phyloP scores from a whole-genome alignment of 2,888 invertebrate genomes.

The Hemaris fuciformis region DNA sequence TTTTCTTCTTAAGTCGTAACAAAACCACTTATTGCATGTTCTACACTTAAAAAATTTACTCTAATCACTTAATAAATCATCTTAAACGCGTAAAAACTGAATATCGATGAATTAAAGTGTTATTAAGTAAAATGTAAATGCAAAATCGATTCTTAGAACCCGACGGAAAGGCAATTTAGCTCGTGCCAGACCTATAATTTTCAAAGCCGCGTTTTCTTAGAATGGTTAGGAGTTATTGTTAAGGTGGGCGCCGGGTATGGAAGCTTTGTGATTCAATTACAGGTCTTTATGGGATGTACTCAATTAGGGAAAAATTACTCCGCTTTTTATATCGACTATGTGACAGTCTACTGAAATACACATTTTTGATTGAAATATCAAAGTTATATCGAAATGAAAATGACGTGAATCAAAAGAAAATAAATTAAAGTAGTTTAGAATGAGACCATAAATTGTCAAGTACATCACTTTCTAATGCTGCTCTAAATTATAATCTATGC shows the following conservation, averaged over 20 bases:
- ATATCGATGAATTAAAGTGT: slow-evolving; percentile 5
- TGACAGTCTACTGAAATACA: too few relatives aligned
- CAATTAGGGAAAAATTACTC: too few relatives aligned
- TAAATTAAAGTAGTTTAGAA: too few relatives aligned
- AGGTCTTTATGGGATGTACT: not conserved
- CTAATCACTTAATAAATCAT: slow-evolving; percentile 10
- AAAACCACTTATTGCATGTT: not conserved
- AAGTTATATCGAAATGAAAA: too few relatives aligned
- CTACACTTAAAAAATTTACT: not conserved
- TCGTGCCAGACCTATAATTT: slow-evolving; percentile 62
- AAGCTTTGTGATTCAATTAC: not conserved
- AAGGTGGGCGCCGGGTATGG: not conserved
- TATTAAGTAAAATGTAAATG: slow-evolving; percentile 27
- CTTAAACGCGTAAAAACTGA: slow-evolving; percentile 3
- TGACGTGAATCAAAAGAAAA: too few relatives aligned
- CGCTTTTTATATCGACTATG: too few relatives aligned
- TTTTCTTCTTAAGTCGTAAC: not conserved
- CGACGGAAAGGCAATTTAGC: slow-evolving; percentile 55
- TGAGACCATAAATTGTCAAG: too few relatives aligned
- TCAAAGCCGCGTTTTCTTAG: slow-evolving; percentile 26
- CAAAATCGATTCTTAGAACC: slow-evolving; percentile 51
- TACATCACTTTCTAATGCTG: too few relatives aligned
- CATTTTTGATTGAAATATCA: too few relatives aligned
- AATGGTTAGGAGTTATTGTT: slow-evolving; percentile 18
- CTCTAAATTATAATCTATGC: too few relatives aligned